Percentiles rank a stretch among this genome's conserved stretches.
These are phyloP conservation scores for Zaprionus kolodkinae DNA, from an alignment of 1,140 invertebrate genomes.

Conservation along the genomic window DNA sequence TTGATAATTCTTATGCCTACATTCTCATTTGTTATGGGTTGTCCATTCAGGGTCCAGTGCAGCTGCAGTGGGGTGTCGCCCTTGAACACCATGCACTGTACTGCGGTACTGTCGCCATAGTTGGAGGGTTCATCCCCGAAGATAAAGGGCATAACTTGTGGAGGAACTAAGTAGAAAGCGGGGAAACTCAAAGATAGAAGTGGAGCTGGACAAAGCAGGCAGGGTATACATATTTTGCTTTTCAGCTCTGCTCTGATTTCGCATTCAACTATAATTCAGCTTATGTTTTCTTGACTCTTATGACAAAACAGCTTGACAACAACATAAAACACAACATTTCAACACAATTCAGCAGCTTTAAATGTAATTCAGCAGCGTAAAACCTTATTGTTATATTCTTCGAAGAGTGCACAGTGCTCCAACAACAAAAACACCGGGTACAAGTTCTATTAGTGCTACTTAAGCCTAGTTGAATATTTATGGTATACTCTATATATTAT, in stretches of 20 bases:
- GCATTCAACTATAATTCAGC: slow-evolving; percentile 7
- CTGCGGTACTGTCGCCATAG: slow-evolving; percentile 87
- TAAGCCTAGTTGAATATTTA: slow-evolving; percentile 33
- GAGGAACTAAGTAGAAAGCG: slow-evolving; percentile 81
- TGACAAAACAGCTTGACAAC: slow-evolving; percentile 23
- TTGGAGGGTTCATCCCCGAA: slow-evolving; percentile 90
- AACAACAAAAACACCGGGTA: slow-evolving; percentile 55
- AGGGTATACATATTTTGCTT: accelerated
- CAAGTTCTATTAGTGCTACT: slow-evolving; percentile 30
- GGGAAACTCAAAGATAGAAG: background rate
- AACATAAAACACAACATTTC: background rate
- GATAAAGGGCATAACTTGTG: slow-evolving; percentile 89
- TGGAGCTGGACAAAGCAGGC: background rate
- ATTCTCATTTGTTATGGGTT: slow-evolving; percentile 78
- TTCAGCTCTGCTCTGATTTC: background rate
- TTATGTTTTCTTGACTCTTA: background rate
- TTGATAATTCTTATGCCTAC: slow-evolving; percentile 85
- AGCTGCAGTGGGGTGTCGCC: slow-evolving; percentile 90
- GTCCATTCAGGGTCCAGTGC: slow-evolving; percentile 91
- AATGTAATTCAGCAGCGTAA: slow-evolving; percentile 19
- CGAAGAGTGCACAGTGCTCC: slow-evolving; percentile 47
- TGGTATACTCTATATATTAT: slow-evolving; percentile 5
- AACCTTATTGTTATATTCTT: slow-evolving; percentile 4
- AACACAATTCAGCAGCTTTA: slow-evolving; percentile 19
- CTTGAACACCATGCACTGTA: slow-evolving; percentile 90